A percentile compares a stretch with the other conserved stretches of the same genome.
Evolutionary conservation across 2,113 vertebrate species (phyloP).

Genomic region (Megaceryle maxima): DNA sequence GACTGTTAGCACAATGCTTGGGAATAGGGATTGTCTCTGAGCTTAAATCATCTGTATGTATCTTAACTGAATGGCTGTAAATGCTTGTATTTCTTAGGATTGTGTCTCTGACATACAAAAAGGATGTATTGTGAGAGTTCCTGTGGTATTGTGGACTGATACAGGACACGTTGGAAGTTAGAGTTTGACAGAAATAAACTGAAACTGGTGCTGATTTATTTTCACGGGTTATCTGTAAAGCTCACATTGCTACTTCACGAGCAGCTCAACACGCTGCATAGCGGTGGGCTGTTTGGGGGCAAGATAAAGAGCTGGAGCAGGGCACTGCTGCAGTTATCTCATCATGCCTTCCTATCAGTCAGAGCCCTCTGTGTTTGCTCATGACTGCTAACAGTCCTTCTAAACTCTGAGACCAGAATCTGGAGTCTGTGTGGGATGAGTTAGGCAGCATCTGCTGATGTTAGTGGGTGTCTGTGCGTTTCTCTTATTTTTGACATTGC

Average conservation of each 20-base stretch:
- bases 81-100: rapidly evolving
- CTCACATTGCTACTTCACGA: not conserved
- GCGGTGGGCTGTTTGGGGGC: not conserved
- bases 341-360: not conserved
- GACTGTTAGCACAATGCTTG: not conserved
- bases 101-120: not conserved
- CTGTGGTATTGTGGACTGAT: not conserved
- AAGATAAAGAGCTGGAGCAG: constrained; percentile 5
- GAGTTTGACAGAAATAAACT: not conserved
- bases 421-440: not conserved
- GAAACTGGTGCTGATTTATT: not conserved
- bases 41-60: not conserved
- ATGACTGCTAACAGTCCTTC: rapidly evolving
- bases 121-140: not conserved
- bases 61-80: not conserved
- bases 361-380: not conserved
- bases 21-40: not conserved
- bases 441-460: not conserved
- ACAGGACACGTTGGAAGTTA: not conserved
- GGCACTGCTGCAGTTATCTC: not conserved
- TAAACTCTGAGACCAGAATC: not conserved
- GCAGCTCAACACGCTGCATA: not conserved
- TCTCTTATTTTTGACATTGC: not conserved
- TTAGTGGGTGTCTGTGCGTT: not conserved
- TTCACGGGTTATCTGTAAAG: not conserved